phyloP scores from a whole-genome alignment of 2,797 vertebrate species.

The Chiloscyllium punctatum region DNA sequence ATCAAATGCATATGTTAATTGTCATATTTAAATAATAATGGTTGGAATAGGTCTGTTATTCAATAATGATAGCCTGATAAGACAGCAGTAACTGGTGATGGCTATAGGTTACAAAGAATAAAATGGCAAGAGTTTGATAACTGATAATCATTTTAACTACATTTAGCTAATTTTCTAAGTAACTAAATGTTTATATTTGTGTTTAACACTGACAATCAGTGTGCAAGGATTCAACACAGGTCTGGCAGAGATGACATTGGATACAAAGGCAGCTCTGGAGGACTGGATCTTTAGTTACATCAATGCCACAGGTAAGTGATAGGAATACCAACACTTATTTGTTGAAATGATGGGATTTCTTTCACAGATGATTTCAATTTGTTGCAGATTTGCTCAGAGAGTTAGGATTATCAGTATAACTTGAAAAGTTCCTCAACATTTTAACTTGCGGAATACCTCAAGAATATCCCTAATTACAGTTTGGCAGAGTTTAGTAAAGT shows the following conservation, averaged over 20 bases:
- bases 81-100: not conserved
- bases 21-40: not conserved
- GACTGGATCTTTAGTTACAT: conserved; percentile 23
- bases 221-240: not conserved
- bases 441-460: not conserved
- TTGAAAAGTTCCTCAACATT: not conserved
- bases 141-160: not conserved
- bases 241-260: not conserved
- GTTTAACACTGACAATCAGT: not conserved
- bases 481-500: not conserved
- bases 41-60: not conserved
- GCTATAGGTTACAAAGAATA: not conserved
- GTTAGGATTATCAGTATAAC: not conserved
- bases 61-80: not conserved
- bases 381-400: not conserved
- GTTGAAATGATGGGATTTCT: not conserved
- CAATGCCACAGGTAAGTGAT: conserved; percentile 18
- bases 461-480: not conserved
- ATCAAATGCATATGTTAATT: not conserved
- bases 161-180: not conserved
- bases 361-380: not conserved
- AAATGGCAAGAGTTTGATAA: not conserved
- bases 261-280: not conserved
- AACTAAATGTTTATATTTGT: not conserved
- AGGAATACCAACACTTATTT: not conserved